Percentiles rank a stretch among this genome's conserved stretches.
phyloP scores from a whole-genome alignment of 2,888 invertebrate genomes.

The Emmelina monodactyla region DNA sequence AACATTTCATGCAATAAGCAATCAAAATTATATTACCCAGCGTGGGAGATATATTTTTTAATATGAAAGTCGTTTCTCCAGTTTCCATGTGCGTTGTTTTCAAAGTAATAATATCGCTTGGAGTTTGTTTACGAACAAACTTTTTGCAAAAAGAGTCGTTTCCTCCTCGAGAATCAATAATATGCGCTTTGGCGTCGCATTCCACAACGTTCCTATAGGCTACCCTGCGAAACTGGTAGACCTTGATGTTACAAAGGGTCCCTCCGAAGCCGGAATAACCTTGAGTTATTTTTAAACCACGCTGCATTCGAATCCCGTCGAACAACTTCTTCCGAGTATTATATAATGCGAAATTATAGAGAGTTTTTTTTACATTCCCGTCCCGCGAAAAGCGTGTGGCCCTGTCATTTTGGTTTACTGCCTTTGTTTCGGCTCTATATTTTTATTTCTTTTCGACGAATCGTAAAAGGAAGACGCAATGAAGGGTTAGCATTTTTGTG shows the following conservation, averaged over 20 bases:
- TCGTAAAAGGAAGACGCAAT: slow-evolving; percentile 64
- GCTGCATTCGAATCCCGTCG: slow-evolving; percentile 54
- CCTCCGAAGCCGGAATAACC: slow-evolving; percentile 51
- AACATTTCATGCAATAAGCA: too few species aligned
- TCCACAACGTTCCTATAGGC: slow-evolving; percentile 27
- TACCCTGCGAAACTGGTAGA: slow-evolving; percentile 53
- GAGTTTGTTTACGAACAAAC: too few species aligned
- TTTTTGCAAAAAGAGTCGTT: background rate
- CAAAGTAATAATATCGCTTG: too few species aligned
- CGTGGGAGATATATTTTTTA: too few species aligned
- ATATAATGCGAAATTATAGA: slow-evolving; percentile 62
- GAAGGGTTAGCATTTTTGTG: slow-evolving; percentile 60
- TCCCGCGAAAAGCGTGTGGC: slow-evolving; percentile 53
- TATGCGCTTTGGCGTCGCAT: background rate
- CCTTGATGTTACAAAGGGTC: slow-evolving; percentile 61
- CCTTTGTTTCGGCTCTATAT: slow-evolving; percentile 61
- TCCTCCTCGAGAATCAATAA: background rate
- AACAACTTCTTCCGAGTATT: slow-evolving; percentile 60
- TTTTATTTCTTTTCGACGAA: slow-evolving; percentile 59
- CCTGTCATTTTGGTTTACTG: slow-evolving; percentile 57
- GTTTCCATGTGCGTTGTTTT: too few species aligned
- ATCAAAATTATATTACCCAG: too few species aligned
- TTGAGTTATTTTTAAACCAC: slow-evolving; percentile 62
- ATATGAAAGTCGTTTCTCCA: too few species aligned
- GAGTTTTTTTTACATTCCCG: slow-evolving; percentile 37